Evolutionary conservation across 1,140 invertebrate species (phyloP), one percentile per base, ranked within the genome.

Genomic region (Colletes gigas): DNA sequence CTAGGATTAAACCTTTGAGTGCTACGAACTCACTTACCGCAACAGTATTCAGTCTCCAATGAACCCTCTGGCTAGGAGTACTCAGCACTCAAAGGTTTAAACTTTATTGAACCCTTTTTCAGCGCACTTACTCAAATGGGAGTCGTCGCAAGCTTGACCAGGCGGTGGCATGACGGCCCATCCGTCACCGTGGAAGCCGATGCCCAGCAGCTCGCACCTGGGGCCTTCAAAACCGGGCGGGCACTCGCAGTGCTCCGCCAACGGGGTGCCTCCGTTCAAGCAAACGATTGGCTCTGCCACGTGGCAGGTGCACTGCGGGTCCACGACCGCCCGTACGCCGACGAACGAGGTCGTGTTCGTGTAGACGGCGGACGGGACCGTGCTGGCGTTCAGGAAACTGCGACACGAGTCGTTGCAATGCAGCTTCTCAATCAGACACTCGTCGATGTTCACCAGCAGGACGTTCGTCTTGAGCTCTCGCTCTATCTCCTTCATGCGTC

Each of bases 321-420:
- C 95, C 0, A 98, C 95, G 3, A 96, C 94, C 0, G 98, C 97
- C 66, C 95, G 95, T 0, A 99, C 97, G 0, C 98, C 98, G 9
- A 98, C 97, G 89, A 98, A 98, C 6, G 97, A 97, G 3, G 97
- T 97, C 3, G 95, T 96, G 89, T 99, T 99, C 0, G 98, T 98
- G 88, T 97, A 98, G 1, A 99, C 96, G 7, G 96, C 94, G 54
- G 96, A 95, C 0, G 97, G 96, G n/a, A 95, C 94, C 1, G 95
- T 95, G 67, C 94, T 95, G 82, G 96, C 96, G 81, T 95, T 95
- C 69, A 98, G 92, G 21, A 94, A 93, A 85, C 96, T 98, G 3
- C 95, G 94, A 84, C 97, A 98, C 3, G 96, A 96, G 59, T 94
- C 92, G 77, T 96, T 95, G 83, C 96, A 97, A 70, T 95, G 94